These are phyloP conservation scores for Labia minor DNA, from an alignment of 2,888 invertebrate species.

Conservation along the genomic window DNA sequence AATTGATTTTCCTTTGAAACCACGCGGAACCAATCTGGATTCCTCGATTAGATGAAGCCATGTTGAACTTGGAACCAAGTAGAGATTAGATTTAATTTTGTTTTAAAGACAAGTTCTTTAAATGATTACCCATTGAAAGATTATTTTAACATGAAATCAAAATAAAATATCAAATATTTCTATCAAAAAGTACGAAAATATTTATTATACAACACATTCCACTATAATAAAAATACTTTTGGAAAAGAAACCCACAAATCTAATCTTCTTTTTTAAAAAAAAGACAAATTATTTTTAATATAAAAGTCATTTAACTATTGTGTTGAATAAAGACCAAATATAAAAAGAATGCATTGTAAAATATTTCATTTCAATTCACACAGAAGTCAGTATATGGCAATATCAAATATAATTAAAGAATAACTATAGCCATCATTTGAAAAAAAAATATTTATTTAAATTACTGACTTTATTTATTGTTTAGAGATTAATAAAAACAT, in stretches of 20 bases:
- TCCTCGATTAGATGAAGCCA: constrained; percentile 78
- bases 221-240: neutral
- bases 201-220: neutral
- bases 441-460: too few species aligned
- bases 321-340: constrained; percentile 1
- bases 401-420: neutral
- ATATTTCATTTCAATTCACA: neutral
- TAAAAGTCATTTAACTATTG: constrained; percentile 13
- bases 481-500: too few species aligned
- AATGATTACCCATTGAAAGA: constrained; percentile 1
- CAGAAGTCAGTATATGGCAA: neutral
- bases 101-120: neutral
- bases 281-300: neutral
- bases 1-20: constrained; percentile 95
- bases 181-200: neutral
- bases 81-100: neutral
- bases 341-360: neutral
- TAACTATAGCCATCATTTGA: neutral
- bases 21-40: constrained; percentile 94
- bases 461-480: too few species aligned
- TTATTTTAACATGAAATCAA: neutral
- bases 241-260: neutral
- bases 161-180: neutral
- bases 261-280: neutral
- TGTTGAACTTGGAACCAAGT: constrained; percentile 39